Conservation (phyloP, 2,888 invertebrate genomes). For the Griposia aprilina region DNA sequence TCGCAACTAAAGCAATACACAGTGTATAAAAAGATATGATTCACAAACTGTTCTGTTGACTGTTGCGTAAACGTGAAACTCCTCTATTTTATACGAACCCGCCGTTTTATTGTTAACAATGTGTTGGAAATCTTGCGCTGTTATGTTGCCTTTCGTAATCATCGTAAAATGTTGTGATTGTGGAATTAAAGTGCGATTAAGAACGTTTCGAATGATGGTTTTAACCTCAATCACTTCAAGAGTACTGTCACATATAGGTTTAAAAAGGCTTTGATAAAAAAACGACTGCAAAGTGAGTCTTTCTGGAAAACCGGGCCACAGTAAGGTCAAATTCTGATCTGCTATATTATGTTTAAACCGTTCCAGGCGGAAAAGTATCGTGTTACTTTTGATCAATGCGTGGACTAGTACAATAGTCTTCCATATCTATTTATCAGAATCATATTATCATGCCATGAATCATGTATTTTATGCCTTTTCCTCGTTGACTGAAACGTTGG, state of each 20-base stretch:
- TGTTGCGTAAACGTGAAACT: slow-evolving; percentile 66
- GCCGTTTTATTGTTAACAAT: slow-evolving; percentile 53
- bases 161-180: slow-evolving; percentile 54
- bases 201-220: slow-evolving; percentile 25
- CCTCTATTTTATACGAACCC: slow-evolving; percentile 55
- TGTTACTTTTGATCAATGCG: not conserved
- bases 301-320: not conserved
- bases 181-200: slow-evolving; percentile 64
- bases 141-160: slow-evolving; percentile 49
- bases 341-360: not conserved
- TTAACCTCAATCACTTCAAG: slow-evolving; percentile 38
- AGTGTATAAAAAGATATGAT: slow-evolving; percentile 62
- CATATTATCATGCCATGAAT: slow-evolving; percentile 2
- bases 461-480: not conserved
- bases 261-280: not conserved
- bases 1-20: slow-evolving; percentile 55
- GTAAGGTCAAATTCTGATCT: not conserved
- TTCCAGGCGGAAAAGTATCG: not conserved
- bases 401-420: not conserved
- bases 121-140: slow-evolving; percentile 48
- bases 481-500: slow-evolving; percentile 3
- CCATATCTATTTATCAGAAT: not conserved
- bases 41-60: slow-evolving; percentile 58
- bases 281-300: not conserved
- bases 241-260: slow-evolving; percentile 7